Conservation (phyloP, 1,140 invertebrate species). For the Lucilia cuprina region DNA sequence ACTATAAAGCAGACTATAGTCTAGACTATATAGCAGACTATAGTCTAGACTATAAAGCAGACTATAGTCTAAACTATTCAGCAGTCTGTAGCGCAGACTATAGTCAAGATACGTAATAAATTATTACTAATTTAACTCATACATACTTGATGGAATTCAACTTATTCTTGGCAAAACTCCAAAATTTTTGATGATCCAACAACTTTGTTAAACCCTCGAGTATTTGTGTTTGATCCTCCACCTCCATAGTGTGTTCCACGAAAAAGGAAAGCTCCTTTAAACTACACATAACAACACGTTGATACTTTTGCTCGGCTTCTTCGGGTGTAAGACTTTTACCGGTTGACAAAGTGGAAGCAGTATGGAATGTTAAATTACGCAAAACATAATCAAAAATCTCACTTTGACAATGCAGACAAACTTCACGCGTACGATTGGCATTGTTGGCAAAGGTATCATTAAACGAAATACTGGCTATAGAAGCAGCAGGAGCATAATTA, state of each 20-base stretch:
- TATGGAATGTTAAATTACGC: constrained; percentile 75
- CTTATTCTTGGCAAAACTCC: constrained; percentile 54
- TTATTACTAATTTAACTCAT: not conserved
- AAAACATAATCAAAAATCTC: constrained; percentile 78
- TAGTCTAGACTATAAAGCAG: too few species aligned
- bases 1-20: too few species aligned
- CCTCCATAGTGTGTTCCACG: constrained; percentile 66
- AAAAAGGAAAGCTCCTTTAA: constrained; percentile 73
- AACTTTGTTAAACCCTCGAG: constrained; percentile 64
- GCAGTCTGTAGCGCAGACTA: too few species aligned
- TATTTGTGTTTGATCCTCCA: constrained; percentile 66
- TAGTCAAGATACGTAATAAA: too few species aligned
- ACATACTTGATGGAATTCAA: constrained; percentile 30
- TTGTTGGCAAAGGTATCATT: constrained; percentile 72
- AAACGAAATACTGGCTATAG: constrained; percentile 75
- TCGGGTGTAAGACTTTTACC: constrained; percentile 65
- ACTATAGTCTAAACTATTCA: too few species aligned
- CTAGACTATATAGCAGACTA: too few species aligned
- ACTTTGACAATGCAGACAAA: constrained; percentile 76
- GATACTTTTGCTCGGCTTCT: constrained; percentile 77
- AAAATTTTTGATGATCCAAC: constrained; percentile 76
- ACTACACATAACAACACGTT: constrained; percentile 72
- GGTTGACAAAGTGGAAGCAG: constrained; percentile 64
- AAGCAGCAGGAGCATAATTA: constrained; percentile 79
- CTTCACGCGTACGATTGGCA: constrained; percentile 72